phyloP scores from a whole-genome alignment of 1,140 invertebrate genomes.

The Cyclina sinensis region DNA sequence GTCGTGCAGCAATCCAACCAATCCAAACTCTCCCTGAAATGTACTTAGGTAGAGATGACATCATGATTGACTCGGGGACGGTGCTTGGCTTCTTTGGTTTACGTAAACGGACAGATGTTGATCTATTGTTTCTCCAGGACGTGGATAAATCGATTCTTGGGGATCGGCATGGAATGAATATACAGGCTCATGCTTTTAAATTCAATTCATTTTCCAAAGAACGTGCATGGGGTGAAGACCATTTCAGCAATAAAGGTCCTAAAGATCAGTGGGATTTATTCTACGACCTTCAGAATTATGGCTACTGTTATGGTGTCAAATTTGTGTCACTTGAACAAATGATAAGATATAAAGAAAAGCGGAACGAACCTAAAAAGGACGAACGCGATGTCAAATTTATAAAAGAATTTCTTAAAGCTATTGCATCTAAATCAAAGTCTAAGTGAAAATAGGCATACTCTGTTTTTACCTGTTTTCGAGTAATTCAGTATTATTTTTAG shows the following conservation, averaged over 20 bases:
- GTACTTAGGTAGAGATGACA: neutral
- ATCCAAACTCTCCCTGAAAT: neutral
- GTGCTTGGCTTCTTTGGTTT: neutral
- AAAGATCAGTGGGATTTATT: constrained; percentile 21
- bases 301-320: constrained; percentile 15
- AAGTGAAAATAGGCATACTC: no score
- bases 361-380: neutral
- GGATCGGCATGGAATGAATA: neutral
- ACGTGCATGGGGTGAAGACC: constrained; percentile 3
- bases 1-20: neutral
- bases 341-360: neutral
- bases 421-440: no score
- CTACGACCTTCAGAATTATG: neutral
- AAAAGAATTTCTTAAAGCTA: neutral
- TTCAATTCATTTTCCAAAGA: neutral
- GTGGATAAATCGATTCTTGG: neutral
- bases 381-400: neutral
- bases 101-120: neutral
- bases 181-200: constrained; percentile 7
- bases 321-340: neutral
- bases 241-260: neutral
- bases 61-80: neutral
- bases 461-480: no score
- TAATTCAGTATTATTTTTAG: no score
- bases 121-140: neutral